Percentiles rank a stretch among this genome's conserved stretches.
These are phyloP conservation scores for Tetragonisca angustula DNA, from an alignment of 2,888 invertebrate species.

Conservation along the genomic window DNA sequence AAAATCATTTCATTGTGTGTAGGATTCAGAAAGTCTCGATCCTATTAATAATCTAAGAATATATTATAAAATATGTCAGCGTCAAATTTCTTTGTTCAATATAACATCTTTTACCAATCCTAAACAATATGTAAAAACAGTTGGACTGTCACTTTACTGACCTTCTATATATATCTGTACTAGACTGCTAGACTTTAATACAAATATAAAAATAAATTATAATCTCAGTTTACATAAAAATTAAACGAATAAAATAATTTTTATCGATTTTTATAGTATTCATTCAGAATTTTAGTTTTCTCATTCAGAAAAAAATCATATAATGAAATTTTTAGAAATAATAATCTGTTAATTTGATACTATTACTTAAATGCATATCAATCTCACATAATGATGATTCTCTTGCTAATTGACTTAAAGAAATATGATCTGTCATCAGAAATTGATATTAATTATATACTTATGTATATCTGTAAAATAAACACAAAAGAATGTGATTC, in stretches of 20 bases:
- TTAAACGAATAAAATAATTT: neutral
- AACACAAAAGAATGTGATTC: neutral
- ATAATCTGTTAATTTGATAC: neutral
- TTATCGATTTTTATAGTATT: neutral
- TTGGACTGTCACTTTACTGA: conserved; percentile 54
- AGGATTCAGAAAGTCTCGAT: conserved; percentile 72
- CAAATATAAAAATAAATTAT: conserved; percentile 18
- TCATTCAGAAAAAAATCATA: neutral
- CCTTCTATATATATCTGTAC: conserved; percentile 59
- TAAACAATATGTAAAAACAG: conserved; percentile 56
- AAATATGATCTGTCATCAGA: neutral
- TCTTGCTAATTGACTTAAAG: neutral
- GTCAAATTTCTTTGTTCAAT: conserved; percentile 67
- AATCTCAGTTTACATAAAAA: neutral
- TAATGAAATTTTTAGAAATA: neutral
- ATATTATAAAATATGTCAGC: conserved; percentile 68
- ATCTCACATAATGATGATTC: neutral
- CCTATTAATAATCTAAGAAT: conserved; percentile 69
- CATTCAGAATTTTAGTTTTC: too few relatives aligned
- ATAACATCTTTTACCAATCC: conserved; percentile 59
- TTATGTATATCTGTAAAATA: too few relatives aligned
- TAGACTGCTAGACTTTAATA: conserved; percentile 63
- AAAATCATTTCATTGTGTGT: conserved; percentile 73
- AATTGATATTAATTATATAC: too few relatives aligned
- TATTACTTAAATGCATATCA: neutral